Percentiles rank a stretch among this genome's conserved stretches.
Conservation (phyloP, 2,888 invertebrate species). For the Seira musarum region DNA sequence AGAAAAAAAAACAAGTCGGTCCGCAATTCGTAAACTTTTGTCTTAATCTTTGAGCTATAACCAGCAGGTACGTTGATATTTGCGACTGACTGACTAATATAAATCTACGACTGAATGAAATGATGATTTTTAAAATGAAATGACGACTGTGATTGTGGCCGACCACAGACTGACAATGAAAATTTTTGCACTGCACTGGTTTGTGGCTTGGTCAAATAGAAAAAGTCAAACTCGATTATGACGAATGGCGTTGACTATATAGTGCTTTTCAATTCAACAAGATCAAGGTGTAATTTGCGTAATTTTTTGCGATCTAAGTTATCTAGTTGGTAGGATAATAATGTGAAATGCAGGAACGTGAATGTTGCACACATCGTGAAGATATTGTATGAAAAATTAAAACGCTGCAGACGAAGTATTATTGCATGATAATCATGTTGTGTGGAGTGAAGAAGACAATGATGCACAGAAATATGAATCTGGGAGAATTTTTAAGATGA, state of each 20-base stretch:
- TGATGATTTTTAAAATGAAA: background rate
- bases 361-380: background rate
- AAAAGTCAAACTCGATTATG: background rate
- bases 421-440: background rate
- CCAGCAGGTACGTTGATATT: background rate
- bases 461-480: too few species aligned
- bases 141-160: background rate
- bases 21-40: background rate
- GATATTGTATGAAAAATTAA: background rate
- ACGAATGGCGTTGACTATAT: background rate
- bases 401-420: background rate
- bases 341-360: too few species aligned
- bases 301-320: background rate
- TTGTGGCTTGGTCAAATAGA: too few species aligned
- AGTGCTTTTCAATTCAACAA: background rate
- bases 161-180: conserved; percentile 3
- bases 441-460: too few species aligned
- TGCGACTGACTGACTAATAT: background rate
- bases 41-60: background rate
- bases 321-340: too few species aligned
- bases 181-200: background rate
- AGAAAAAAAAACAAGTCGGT: too few species aligned
- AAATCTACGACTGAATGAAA: background rate
- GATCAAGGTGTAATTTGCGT: background rate
- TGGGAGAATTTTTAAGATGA: too few species aligned